Evolutionary conservation across 2,888 invertebrate species (phyloP).

Genomic region (Drosophila recens): DNA sequence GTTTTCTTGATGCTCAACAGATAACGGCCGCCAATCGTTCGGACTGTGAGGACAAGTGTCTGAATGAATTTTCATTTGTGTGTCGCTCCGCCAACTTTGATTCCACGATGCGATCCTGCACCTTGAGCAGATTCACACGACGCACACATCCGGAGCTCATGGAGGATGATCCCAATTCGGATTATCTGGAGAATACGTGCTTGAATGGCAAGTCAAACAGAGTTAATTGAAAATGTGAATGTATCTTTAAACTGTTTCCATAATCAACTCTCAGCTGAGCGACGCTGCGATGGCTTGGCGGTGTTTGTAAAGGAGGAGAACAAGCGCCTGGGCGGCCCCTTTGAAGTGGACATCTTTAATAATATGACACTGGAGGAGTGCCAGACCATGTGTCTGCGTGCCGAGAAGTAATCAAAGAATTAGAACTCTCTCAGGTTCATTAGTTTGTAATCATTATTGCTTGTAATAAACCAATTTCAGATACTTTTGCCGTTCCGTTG

Average conservation of each 20-base stretch:
- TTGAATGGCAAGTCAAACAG: constrained; percentile 89
- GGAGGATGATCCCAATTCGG: constrained; percentile 94
- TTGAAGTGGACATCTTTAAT: constrained; percentile 94
- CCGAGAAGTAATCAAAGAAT: constrained; percentile 89
- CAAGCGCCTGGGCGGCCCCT: constrained; percentile 93
- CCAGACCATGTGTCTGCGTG: constrained; percentile 93
- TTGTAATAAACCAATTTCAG: constrained; percentile 82
- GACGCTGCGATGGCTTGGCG: constrained; percentile 93
- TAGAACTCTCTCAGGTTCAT: constrained; percentile 9
- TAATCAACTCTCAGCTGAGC: constrained; percentile 88
- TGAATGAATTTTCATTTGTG: constrained; percentile 95
- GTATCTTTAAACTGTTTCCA: not conserved
- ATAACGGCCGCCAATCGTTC: constrained; percentile 92
- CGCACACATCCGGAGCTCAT: constrained; percentile 94
- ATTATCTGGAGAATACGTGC: constrained; percentile 96
- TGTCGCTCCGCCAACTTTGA: constrained; percentile 95
- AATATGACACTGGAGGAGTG: constrained; percentile 95
- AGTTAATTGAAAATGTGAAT: not conserved
- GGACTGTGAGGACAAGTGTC: constrained; percentile 95
- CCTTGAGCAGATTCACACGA: constrained; percentile 92
- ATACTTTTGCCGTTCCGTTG: constrained; percentile 94
- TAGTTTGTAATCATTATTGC: constrained; percentile 42
- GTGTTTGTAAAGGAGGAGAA: constrained; percentile 96
- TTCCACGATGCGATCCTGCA: constrained; percentile 91
- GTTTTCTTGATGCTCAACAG: constrained; percentile 47